phyloP scores from a whole-genome alignment of 2,113 vertebrate genomes.

The Corythaeola cristata region DNA sequence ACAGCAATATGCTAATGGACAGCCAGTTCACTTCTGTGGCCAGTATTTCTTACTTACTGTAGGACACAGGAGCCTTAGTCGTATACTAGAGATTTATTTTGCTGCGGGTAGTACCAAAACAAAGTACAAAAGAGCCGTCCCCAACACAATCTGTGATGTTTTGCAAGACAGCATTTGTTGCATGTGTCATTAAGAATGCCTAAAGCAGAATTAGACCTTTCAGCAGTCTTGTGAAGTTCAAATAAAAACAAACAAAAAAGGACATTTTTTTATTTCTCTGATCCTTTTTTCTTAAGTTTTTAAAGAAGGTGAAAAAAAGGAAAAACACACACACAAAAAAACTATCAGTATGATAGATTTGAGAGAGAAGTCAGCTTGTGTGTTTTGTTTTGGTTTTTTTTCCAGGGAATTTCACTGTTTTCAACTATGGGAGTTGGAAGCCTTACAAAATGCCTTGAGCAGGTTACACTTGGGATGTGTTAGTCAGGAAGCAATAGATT shows the following conservation, averaged over 20 bases:
- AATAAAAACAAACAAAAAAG: neutral
- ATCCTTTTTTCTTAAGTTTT: neutral
- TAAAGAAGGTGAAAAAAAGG: neutral
- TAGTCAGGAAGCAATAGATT: neutral
- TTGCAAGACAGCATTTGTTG: neutral
- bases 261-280: neutral
- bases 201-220: neutral
- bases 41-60: neutral
- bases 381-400: neutral
- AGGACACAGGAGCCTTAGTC: neutral
- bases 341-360: neutral
- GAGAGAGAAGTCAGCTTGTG: neutral
- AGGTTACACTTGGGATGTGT: neutral
- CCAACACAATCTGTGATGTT: neutral
- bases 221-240: neutral
- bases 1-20: too few relatives aligned
- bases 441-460: neutral
- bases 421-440: neutral
- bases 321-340: neutral
- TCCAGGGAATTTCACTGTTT: neutral
- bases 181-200: too few relatives aligned
- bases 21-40: neutral
- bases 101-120: neutral
- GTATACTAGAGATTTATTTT: neutral
- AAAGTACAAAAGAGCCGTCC: neutral